A percentile compares a stretch with the other conserved stretches of the same genome.
phyloP scores from a whole-genome alignment of 2,888 invertebrate species.

The Ennomos erosarius region DNA sequence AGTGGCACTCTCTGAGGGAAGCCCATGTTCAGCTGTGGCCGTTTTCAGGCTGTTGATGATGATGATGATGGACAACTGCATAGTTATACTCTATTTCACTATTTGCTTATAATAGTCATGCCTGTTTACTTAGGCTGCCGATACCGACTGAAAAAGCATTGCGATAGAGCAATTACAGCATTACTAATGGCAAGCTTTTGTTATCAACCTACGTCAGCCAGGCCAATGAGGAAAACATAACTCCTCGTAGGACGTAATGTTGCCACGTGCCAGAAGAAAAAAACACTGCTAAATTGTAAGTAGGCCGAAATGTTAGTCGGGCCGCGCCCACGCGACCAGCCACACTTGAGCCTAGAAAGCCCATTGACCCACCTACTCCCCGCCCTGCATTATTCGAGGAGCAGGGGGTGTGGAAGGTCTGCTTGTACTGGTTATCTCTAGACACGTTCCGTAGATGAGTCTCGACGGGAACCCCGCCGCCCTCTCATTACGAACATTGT shows the following conservation, averaged over 20 bases:
- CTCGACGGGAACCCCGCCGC: slow-evolving; percentile 63
- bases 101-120: too few relatives aligned
- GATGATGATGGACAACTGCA: too few relatives aligned
- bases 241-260: slow-evolving; percentile 47
- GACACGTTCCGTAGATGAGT: slow-evolving; percentile 62
- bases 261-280: slow-evolving; percentile 59
- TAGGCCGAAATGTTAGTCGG: slow-evolving; percentile 65
- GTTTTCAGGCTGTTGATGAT: too few relatives aligned
- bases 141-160: slow-evolving; percentile 6
- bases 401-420: slow-evolving; percentile 48
- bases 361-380: slow-evolving; percentile 63
- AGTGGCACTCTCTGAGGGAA: too few relatives aligned
- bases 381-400: slow-evolving; percentile 41
- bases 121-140: neutral
- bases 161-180: slow-evolving; percentile 15
- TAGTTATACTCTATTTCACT: too few relatives aligned
- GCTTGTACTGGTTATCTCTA: slow-evolving; percentile 47
- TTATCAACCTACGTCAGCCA: slow-evolving; percentile 32
- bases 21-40: too few relatives aligned
- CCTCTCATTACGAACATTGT: slow-evolving; percentile 66
- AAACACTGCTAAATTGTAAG: slow-evolving; percentile 67
- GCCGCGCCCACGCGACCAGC: slow-evolving; percentile 58
- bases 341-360: slow-evolving; percentile 54
- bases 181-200: slow-evolving; percentile 24
- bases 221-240: slow-evolving; percentile 40